Base-by-base conservation (phyloP, 1,140 invertebrate genomes). In the Drosophila repletoides region DNA sequence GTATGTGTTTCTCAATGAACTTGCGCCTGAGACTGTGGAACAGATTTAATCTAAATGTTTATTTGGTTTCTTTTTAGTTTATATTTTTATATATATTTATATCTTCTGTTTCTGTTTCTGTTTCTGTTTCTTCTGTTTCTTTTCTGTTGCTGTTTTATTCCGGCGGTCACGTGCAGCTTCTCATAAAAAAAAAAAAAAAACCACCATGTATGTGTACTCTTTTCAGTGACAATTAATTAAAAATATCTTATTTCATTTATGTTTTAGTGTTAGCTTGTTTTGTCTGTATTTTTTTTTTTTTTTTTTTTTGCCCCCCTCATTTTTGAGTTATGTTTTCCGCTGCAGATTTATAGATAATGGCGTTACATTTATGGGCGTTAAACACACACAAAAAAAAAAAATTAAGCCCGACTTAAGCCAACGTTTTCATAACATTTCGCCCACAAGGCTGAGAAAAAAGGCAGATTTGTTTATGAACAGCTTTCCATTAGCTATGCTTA, bases 281-380 rank as follows among this genome's bases (percentile, higher is more conserved):
- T 51, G 51, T 72, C n/a, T n/a, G n/a, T 67, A 38, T 59, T 72
- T 55, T 79, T 19, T 73, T 79, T n/a, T n/a, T n/a, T n/a, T n/a
- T n/a, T n/a, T n/a, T n/a, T n/a, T n/a, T n/a, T n/a, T n/a, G n/a
- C n/a, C n/a, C n/a, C n/a, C n/a, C n/a, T n/a, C n/a, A 79, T 84
- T 84, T 84, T 84, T 84, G 80, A 83, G 79, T 83, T 83, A 83
- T 83, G 79, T 84, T 83, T 84, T 83, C 79, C 79, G 79, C 79
- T 84, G 65, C 79, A 77, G 79, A 83, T 83, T 84, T 71, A 68
- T 52, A 77, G 79, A 83, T 83, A 83, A 72, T 86, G 74, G 80
- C 66, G 58, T 84, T 84, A 84, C 80, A 86, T 79, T 84, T 84
- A 86, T 70, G 79, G 72, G 21, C 70, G 70, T 46, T 71, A 83